Base-by-base conservation (phyloP, 2,797 vertebrate species). In the Phyllotis vaccarum region DNA sequence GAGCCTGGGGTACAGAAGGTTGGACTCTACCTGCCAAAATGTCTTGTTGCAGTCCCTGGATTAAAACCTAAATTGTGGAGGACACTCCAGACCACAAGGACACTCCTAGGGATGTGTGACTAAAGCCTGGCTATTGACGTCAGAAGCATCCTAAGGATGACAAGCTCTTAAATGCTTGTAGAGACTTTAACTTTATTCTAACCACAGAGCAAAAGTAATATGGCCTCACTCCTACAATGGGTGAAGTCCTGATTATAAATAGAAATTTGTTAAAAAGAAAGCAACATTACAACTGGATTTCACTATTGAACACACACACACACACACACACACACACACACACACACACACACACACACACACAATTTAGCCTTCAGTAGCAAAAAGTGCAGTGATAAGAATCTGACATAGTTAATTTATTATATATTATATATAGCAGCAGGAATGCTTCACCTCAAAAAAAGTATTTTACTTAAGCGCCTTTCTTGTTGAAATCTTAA, bases 401-500 rank as follows among this genome's bases (percentile, higher is more conserved):
- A 78, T 81, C 88, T 83, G 60, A 85, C 87, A 22, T 11, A 2
- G 64, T 56, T 85, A 89, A 93, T 96, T 93, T 96, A 95, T 54
- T 90, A 27, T 31, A 54, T 1, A 54, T 60, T 70, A 27, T n/a
- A 37, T 64, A 43, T 8, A 93, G 54, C 49, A 68, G 52, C 70
- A 85, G 75, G 46, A 66, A 93, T 13, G 68, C 31, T 74, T 93
- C 91, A 40, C 52, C 88, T 62, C 72, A 94, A 93, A 83, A 60
- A 83, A 54, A 56, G 80, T 21, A 52, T 91, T 90, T 93, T 94
- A 58, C 43, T 58, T n/a, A 49, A 60, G 82, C 52, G 29, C 7
- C 31, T 68, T 94, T 92, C 94, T 96, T 76, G 91, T 66, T 95
- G 60, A 94, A 79, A 88, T 92, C 79, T 68, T 64, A 37, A 90